Evolutionary conservation across 2,113 vertebrate species (phyloP).

Genomic region (Haemorhous mexicanus): DNA sequence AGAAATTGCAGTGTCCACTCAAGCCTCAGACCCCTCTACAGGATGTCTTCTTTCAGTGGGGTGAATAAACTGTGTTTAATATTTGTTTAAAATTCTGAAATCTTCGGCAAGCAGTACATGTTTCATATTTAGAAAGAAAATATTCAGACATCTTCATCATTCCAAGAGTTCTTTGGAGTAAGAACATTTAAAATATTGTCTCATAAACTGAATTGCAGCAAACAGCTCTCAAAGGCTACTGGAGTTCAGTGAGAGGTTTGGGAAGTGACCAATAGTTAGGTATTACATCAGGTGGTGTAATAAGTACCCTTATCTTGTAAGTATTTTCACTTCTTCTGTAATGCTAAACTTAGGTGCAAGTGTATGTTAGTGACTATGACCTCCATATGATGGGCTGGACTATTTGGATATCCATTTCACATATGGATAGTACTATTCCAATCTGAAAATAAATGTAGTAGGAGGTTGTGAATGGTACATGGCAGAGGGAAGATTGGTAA

Average conservation of each 20-base stretch:
- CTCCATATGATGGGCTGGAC: background rate
- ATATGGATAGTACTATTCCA: background rate
- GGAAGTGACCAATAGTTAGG: constrained; percentile 11
- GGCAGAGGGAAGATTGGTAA: background rate
- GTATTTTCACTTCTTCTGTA: constrained; percentile 23
- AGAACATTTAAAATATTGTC: background rate
- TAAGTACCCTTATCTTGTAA: background rate
- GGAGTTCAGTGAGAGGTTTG: constrained; percentile 49
- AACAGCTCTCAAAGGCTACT: constrained; percentile 51
- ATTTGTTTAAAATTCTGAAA: constrained; percentile 26
- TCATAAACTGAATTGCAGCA: constrained; percentile 4
- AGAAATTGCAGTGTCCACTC: background rate
- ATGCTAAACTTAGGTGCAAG: background rate
- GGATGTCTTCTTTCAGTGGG: background rate
- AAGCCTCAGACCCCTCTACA: background rate
- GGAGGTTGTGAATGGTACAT: background rate
- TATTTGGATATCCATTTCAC: background rate
- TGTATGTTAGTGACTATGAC: background rate
- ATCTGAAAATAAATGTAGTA: background rate
- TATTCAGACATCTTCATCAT: background rate
- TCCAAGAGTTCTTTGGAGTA: background rate
- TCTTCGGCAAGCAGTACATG: background rate
- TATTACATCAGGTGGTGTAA: constrained; percentile 25
- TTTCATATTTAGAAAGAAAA: background rate
- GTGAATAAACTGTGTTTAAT: background rate